Base-by-base conservation (phyloP, 2,797 vertebrate genomes). In the Gambelia wislizenii region DNA sequence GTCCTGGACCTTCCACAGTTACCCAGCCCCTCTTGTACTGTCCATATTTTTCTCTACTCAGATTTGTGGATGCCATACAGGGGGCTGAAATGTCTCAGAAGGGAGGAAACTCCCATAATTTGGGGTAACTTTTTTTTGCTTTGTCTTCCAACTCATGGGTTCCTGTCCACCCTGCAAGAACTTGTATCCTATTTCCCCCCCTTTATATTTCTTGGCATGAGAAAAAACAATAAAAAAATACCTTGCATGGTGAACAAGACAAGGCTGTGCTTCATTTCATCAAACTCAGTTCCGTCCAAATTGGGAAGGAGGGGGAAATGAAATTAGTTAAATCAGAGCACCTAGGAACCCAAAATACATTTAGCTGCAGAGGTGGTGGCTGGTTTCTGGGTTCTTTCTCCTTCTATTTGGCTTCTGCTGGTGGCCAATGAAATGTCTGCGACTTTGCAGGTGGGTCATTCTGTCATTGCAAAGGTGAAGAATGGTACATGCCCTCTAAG, bases 191-290 rank as follows among this genome's bases (percentile, higher is more conserved):
- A 25, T 59, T 36, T 27, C 6, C 1, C 7, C 25, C 18, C 83
- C 95, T 96, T 96, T 97, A 95, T 96, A 96, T 95, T 95, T 95
- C 96, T 97, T 93, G 92, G 97, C 96, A 97, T 97, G 97, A 96
- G 95, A 14, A 96, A 93, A 95, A 96, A 96, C 96, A 96, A 18
- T 74, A 39, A 97, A 97, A 82, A 93, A 94, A 94, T 95, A 97
- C 93, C 90, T 88, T 92, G 92, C 91, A 90, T 88, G 93, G 93
- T 93, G 92, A 91, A 91, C 89, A 52, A 18, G 18, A 33, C 8
- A 82, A 33, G 22, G 81, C 74, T 49, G 87, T 54, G 87, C 92
- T 95, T 95, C 84, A 33, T 90, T 96, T 85, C 95, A 91, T 95
- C 75, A 52, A 54, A 84, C 85, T 16, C 27, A 33, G 27, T 81